phyloP scores from a whole-genome alignment of 2,113 vertebrate species.

The Nothoprocta perdicaria region DNA sequence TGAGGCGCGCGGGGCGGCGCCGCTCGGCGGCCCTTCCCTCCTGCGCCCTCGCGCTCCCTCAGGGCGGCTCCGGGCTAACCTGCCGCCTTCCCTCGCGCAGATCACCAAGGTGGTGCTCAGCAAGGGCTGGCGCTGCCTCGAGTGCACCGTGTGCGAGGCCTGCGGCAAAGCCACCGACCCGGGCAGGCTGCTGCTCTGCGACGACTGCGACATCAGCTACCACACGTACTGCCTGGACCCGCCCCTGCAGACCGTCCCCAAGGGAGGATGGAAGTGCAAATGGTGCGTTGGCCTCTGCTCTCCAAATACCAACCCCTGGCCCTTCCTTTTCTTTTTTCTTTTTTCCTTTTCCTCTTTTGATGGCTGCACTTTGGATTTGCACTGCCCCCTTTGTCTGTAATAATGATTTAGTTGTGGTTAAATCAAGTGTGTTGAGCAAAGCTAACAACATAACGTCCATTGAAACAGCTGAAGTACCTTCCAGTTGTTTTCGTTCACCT shows the following conservation, averaged over 20 bases:
- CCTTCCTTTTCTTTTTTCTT: background rate
- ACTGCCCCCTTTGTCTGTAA: background rate
- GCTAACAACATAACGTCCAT: background rate
- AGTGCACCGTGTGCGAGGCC: slow-evolving; percentile 96
- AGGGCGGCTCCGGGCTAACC: background rate
- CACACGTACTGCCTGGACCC: slow-evolving; percentile 98
- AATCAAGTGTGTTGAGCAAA: background rate
- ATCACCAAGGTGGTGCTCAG: slow-evolving; percentile 93
- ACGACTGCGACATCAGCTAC: slow-evolving; percentile 98
- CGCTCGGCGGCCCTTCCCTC: background rate
- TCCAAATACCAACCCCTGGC: background rate
- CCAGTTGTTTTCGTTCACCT: background rate
- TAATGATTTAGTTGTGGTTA: background rate
- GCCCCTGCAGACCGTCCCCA: slow-evolving; percentile 93
- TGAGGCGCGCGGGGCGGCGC: background rate
- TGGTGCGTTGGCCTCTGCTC: slow-evolving; percentile 80
- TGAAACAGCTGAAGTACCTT: background rate
- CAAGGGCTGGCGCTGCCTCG: slow-evolving; percentile 97
- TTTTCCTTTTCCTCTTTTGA: too few relatives aligned
- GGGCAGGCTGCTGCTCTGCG: slow-evolving; percentile 91
- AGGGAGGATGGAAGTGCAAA: slow-evolving; percentile 98
- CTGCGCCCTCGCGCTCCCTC: background rate
- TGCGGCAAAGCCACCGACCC: slow-evolving; percentile 96
- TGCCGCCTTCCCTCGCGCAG: slow-evolving; percentile 68
- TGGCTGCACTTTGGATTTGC: background rate